Evolutionary conservation across 1,140 invertebrate species (phyloP).

Genomic region (Reticulitermes speratus): DNA sequence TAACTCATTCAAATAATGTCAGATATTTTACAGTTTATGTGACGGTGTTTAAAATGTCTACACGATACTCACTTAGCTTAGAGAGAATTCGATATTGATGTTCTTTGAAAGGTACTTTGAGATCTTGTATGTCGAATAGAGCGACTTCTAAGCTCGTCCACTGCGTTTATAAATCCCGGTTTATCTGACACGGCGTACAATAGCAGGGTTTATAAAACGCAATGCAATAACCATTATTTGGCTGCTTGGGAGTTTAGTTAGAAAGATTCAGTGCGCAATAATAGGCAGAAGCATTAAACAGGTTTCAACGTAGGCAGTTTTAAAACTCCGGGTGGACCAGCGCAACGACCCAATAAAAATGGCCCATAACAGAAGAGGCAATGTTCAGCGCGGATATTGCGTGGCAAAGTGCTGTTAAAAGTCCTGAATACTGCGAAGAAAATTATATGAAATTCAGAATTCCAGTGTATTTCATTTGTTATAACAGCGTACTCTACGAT

Average conservation of each 20-base stretch:
- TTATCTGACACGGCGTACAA: neutral
- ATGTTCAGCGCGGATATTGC: neutral
- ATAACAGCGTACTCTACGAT: neutral
- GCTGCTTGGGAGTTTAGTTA: conserved; percentile 22
- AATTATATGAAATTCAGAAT: neutral
- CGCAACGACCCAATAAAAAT: conserved; percentile 27
- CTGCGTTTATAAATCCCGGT: conserved; percentile 6
- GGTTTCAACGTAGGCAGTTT: neutral
- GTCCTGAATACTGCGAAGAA: neutral
- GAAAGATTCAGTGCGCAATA: conserved; percentile 26
- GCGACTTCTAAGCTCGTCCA: neutral
- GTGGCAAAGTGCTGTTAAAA: neutral
- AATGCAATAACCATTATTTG: conserved; percentile 27
- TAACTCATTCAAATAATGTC: no score
- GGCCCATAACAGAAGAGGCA: neutral
- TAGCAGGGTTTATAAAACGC: neutral
- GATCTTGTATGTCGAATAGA: neutral
- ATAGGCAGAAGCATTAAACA: conserved; percentile 19
- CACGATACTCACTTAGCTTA: neutral
- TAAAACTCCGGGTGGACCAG: neutral
- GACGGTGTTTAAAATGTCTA: no score
- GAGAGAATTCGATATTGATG: neutral
- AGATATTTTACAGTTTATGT: no score
- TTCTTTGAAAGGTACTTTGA: neutral
- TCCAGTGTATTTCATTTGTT: neutral